phyloP scores from a whole-genome alignment of 2,888 invertebrate genomes.

The Glaucopsyche alexis region DNA sequence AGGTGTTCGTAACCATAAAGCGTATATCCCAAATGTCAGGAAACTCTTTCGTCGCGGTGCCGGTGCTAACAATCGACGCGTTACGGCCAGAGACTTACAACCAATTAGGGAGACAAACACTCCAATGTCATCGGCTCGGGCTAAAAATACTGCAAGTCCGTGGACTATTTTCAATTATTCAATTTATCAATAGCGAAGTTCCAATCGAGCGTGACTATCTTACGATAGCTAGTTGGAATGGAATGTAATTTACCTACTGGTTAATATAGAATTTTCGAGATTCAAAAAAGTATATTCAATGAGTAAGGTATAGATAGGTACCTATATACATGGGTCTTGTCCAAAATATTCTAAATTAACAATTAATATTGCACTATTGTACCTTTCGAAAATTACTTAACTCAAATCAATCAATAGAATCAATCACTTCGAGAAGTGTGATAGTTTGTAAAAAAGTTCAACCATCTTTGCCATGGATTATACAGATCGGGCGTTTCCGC shows the following conservation, averaged over 20 bases:
- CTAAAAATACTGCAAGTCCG: slow-evolving; percentile 6
- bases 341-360: too few relatives aligned
- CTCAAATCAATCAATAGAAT: too few relatives aligned
- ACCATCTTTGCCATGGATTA: neutral
- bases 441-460: too few relatives aligned
- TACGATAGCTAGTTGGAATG: neutral
- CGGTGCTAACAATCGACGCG: slow-evolving; percentile 29
- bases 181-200: neutral
- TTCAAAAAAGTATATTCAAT: too few relatives aligned
- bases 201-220: slow-evolving; percentile 1
- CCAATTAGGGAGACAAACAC: slow-evolving; percentile 17
- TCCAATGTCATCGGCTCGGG: slow-evolving; percentile 17
- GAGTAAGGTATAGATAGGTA: too few relatives aligned
- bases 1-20: neutral
- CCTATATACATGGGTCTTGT: too few relatives aligned
- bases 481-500: neutral
- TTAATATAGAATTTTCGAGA: neutral
- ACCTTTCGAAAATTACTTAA: too few relatives aligned
- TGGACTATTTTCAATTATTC: slow-evolving; percentile 13
- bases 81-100: neutral
- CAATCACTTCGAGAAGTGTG: too few relatives aligned
- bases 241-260: neutral
- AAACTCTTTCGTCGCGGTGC: slow-evolving; percentile 18
- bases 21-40: slow-evolving; percentile 29
- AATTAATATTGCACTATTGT: too few relatives aligned